Base-by-base conservation (phyloP, 2,797 vertebrate species). In the Coranthus polyacanthus region DNA sequence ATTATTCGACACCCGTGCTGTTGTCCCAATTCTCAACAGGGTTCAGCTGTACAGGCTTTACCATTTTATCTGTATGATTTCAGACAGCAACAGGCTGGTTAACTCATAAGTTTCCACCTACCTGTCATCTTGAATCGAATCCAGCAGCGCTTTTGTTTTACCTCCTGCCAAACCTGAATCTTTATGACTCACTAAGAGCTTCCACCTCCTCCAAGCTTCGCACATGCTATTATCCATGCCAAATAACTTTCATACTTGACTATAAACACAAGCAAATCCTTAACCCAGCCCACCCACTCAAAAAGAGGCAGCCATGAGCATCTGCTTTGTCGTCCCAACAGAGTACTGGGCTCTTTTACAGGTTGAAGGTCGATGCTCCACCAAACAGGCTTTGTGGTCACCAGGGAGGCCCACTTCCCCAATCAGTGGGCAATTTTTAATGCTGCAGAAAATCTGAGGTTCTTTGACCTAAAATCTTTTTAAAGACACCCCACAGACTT, bases 381-480 rank as follows among this genome's bases (percentile, higher is more conserved):
- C 72, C 82, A 82, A 88, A 90, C 78, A 87, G 75, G 75, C 71
- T 90, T 86, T 86, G 52, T 54, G 57, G 61, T 83, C 88, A 75
- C 80, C 21, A 22, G 86, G 65, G 88, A 90, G 44, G n/a, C 6
- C 36, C 26, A 26, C 65, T 45, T 77, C 63, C 52, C 72, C 62
- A 68, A 64, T 81, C 73, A 32, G 47, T 83, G 47, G 51, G 13
- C 32, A 20, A 24, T 17, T 60, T 67, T 57, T 72, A 72, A 80
- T 82, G 51, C 50, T 61, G 46, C 20, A 51, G 38, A 60, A 63
- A 69, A 58, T 32, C 51, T 49, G 4, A 63, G 29, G 15, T 45
- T 47, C 24, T 46, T 76, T 39, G 41, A 15, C 36, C 4, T 12
- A 22, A 47, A 59, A 45, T 68, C 2, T 21, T 65, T 72, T 56